Evolutionary conservation across 2,888 invertebrate genomes (phyloP).

Genomic region (Zelleria hepariella): DNA sequence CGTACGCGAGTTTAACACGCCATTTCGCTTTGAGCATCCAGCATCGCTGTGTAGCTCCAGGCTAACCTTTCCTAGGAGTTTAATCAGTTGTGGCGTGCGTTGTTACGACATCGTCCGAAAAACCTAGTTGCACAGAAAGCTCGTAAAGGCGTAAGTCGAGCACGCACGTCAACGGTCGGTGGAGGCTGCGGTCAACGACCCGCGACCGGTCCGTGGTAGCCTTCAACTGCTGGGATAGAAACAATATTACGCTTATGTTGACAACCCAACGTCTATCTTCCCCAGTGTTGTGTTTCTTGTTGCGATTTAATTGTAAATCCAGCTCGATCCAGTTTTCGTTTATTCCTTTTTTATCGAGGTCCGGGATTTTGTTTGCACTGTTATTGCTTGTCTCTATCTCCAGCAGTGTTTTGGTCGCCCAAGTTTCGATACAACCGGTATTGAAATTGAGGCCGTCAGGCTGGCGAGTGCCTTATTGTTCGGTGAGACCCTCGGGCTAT

Average conservation of each 20-base stretch:
- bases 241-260: constrained; percentile 5
- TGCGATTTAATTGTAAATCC: not conserved
- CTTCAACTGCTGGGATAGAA: not conserved
- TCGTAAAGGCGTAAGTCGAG: not conserved
- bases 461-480: not conserved
- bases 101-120: constrained; percentile 1
- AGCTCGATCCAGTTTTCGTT: not conserved
- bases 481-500: not conserved
- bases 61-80: not conserved
- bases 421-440: not conserved
- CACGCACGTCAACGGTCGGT: not conserved
- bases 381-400: not conserved
- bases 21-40: not conserved
- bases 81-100: not conserved
- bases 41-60: not conserved
- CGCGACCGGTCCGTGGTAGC: not conserved
- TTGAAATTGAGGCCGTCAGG: not conserved
- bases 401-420: not conserved
- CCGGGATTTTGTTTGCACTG: not conserved
- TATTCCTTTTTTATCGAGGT: not conserved
- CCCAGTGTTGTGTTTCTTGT: not conserved
- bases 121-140: constrained; percentile 4
- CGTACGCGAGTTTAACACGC: too few relatives aligned
- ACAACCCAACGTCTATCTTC: not conserved
- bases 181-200: not conserved